Conservation (phyloP, 1,140 invertebrate species). For the Drosophila oshimai region DNA sequence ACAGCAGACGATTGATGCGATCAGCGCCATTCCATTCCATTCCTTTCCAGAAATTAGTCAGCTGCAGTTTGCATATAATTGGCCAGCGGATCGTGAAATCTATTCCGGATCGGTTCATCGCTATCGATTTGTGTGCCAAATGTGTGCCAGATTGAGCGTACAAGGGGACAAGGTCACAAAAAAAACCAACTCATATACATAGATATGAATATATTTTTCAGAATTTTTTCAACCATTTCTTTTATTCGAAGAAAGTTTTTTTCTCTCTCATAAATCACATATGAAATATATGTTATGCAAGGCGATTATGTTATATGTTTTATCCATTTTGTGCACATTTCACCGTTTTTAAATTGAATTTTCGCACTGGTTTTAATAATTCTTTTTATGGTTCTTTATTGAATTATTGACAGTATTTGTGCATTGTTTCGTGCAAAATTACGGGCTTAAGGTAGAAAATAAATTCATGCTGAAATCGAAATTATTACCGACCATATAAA, state of each 20-base stretch:
- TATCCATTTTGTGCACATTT: constrained; percentile 12
- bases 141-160: constrained; percentile 65
- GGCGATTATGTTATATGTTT: constrained; percentile 39
- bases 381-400: constrained; percentile 47
- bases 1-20: constrained; percentile 62
- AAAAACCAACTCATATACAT: constrained; percentile 2
- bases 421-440: constrained; percentile 64
- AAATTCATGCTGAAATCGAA: constrained; percentile 59
- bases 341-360: constrained; percentile 6
- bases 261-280: constrained; percentile 36
- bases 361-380: constrained; percentile 26
- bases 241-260: constrained; percentile 28
- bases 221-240: constrained; percentile 19
- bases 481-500: constrained; percentile 24
- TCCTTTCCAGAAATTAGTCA: constrained; percentile 53
- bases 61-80: constrained; percentile 55
- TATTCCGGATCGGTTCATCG: constrained; percentile 37
- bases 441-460: constrained; percentile 61
- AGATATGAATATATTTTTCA: constrained; percentile 13
- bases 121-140: constrained; percentile 61
- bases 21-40: constrained; percentile 50
- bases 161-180: constrained; percentile 32
- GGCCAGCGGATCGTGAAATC: constrained; percentile 39
- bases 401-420: constrained; percentile 57
- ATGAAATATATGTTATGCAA: constrained; percentile 67